A percentile compares a stretch with the other conserved stretches of the same genome.
These are phyloP conservation scores for Listronotus bonariensis DNA, from an alignment of 1,140 invertebrate genomes.

Conservation along the genomic window DNA sequence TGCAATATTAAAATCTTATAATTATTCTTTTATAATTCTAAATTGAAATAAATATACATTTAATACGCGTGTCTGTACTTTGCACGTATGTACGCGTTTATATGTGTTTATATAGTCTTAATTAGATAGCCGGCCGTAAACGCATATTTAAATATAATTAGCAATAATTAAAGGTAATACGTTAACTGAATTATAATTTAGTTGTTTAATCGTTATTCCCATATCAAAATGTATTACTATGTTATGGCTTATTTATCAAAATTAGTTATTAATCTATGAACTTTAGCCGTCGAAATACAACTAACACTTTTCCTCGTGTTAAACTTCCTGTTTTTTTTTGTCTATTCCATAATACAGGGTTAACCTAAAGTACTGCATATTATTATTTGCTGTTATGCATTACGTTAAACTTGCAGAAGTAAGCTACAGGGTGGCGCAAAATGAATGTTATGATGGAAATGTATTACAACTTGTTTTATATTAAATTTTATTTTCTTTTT, in stretches of 20 bases:
- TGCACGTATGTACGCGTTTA: conserved; percentile 16
- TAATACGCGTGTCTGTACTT: conserved; percentile 31
- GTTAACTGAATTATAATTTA: conserved; percentile 30
- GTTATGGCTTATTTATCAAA: background rate
- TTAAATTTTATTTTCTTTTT: too few relatives aligned
- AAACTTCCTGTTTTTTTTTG: too few relatives aligned
- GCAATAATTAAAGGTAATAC: conserved; percentile 29
- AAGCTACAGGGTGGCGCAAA: too few relatives aligned
- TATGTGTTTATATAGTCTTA: conserved; percentile 20
- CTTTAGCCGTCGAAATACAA: background rate
- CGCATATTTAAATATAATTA: conserved; percentile 33
- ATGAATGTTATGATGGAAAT: too few relatives aligned
- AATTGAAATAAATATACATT: conserved; percentile 23
- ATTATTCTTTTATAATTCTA: conserved; percentile 14
- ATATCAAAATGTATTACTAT: conserved; percentile 3
- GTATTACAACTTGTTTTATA: too few relatives aligned
- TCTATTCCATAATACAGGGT: too few relatives aligned
- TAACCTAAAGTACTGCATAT: too few relatives aligned
- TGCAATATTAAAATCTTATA: background rate
- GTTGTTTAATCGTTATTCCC: conserved; percentile 23
- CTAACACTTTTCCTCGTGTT: too few relatives aligned
- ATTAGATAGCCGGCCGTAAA: conserved; percentile 23
- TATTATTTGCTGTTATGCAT: too few relatives aligned
- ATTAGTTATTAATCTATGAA: conserved; percentile 6
- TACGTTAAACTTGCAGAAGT: too few relatives aligned